phyloP scores from a whole-genome alignment of 2,797 vertebrate genomes.

The Eremophila alpestris region DNA sequence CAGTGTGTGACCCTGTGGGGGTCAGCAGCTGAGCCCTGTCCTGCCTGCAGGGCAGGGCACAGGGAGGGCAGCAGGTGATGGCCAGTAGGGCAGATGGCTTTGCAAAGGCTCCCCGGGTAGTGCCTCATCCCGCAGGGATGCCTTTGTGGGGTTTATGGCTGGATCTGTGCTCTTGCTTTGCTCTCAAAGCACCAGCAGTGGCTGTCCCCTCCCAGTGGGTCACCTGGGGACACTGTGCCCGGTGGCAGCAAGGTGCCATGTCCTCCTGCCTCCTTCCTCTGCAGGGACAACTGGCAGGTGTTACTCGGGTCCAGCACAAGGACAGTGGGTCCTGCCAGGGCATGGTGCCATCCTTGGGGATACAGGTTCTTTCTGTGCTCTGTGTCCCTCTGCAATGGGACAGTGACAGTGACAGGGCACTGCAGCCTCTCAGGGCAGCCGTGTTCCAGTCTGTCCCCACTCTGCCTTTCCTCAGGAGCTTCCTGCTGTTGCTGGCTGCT shows the following conservation, averaged over 20 bases:
- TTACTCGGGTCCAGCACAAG: rapidly evolving
- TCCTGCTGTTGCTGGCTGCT: rapidly evolving
- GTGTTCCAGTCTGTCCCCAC: not conserved
- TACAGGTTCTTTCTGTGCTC: not conserved
- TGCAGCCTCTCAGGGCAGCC: not conserved
- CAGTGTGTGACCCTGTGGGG: rapidly evolving
- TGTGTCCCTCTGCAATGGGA: not conserved
- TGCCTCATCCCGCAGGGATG: not conserved
- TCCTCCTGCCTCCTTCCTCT: not conserved
- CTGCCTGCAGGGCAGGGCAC: not conserved
- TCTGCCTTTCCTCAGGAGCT: not conserved
- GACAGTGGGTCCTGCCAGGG: not conserved
- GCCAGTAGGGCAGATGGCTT: not conserved
- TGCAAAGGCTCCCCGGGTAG: rapidly evolving
- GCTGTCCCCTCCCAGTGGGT: not conserved
- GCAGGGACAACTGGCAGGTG: not conserved
- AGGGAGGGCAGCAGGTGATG: rapidly evolving
- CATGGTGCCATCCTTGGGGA: not conserved
- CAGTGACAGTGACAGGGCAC: not conserved
- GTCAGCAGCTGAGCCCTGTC: not conserved
- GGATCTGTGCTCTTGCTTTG: rapidly evolving
- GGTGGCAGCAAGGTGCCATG: not conserved
- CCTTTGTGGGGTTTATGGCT: not conserved
- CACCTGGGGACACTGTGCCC: not conserved
- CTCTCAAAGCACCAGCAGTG: not conserved